These are phyloP conservation scores for Pterobdella sp. DNA, from an alignment of 2,888 invertebrate genomes.

Conservation along the genomic window DNA sequence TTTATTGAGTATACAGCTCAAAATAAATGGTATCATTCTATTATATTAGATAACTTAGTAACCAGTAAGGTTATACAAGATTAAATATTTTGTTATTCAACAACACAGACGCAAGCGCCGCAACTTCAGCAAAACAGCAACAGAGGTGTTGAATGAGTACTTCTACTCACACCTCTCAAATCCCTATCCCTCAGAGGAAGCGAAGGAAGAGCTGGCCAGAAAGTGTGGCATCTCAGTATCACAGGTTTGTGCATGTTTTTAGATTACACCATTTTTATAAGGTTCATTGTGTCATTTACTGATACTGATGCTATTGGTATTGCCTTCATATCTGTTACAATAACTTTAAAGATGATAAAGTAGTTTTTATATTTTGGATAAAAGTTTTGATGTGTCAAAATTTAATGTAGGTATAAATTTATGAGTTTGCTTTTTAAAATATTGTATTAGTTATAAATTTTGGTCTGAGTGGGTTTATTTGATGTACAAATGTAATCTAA, in stretches of 20 bases:
- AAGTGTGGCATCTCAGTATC: conserved; percentile 97
- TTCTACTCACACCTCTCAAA: conserved; percentile 99
- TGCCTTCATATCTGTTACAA: neutral
- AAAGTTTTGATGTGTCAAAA: no score
- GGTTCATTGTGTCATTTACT: neutral
- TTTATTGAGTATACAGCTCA: neutral
- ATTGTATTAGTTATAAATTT: no score
- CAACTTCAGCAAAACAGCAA: conserved; percentile 99
- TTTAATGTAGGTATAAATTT: no score
- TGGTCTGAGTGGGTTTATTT: no score
- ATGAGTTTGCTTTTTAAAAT: no score
- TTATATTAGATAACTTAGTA: neutral
- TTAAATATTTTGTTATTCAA: neutral
- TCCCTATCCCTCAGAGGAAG: conserved; percentile 99
- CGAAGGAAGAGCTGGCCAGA: conserved; percentile 95
- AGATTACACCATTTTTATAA: neutral
- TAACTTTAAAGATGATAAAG: neutral
- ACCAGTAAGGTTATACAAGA: neutral
- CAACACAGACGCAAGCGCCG: conserved; percentile 67
- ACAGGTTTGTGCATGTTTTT: conserved; percentile 20
- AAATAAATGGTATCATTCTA: neutral
- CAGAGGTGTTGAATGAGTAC: conserved; percentile 97
- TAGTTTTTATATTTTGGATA: no score
- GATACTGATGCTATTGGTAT: neutral
- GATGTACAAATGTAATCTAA: no score